Evolutionary conservation across 2,888 invertebrate genomes (phyloP).

Genomic region (Melanchra persicariae): DNA sequence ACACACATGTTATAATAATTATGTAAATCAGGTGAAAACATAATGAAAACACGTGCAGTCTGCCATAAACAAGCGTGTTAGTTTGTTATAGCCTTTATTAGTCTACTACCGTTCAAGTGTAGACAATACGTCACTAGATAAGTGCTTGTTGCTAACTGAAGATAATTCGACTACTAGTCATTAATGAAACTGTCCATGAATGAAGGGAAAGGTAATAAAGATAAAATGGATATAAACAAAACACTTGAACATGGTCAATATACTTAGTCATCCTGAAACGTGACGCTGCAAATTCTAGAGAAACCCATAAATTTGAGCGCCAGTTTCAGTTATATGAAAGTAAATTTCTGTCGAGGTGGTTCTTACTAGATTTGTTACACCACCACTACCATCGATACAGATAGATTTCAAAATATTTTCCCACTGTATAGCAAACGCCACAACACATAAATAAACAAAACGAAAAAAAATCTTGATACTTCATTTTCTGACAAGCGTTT

Average conservation of each 20-base stretch:
- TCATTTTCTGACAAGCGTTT: too few species aligned
- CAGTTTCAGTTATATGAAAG: too few species aligned
- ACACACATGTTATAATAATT: background rate
- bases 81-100: background rate
- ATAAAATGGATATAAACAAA: constrained; percentile 36
- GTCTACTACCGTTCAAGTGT: background rate
- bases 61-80: constrained; percentile 32
- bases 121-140: constrained; percentile 38
- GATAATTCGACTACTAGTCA: constrained; percentile 25
- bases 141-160: constrained; percentile 29
- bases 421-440: too few species aligned
- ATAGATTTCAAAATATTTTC: too few species aligned
- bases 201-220: constrained; percentile 30
- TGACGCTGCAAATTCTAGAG: constrained; percentile 16
- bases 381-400: too few species aligned
- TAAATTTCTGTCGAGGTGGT: too few species aligned
- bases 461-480: too few species aligned
- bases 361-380: too few species aligned
- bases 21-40: constrained; percentile 16
- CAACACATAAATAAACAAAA: too few species aligned
- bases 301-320: too few species aligned
- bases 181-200: constrained; percentile 37
- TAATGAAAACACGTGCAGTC: constrained; percentile 5
- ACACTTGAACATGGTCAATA: constrained; percentile 24
- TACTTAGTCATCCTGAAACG: background rate